These are phyloP conservation scores for Hyphantria cunea DNA, from an alignment of 1,140 invertebrate genomes.

Conservation along the genomic window DNA sequence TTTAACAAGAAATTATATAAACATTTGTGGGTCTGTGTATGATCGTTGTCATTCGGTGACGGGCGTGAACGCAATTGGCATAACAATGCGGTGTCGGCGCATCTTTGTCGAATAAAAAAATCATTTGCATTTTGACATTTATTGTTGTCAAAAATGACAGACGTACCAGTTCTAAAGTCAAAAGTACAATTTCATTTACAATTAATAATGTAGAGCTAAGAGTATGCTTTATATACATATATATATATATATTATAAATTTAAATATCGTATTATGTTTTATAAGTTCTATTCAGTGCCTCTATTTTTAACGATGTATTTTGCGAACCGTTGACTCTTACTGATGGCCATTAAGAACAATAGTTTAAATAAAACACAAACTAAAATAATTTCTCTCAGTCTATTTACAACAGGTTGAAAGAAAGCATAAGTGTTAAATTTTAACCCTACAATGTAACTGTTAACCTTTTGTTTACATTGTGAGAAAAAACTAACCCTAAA, in stretches of 20 bases:
- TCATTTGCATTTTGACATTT: conserved; percentile 48
- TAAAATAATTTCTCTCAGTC: background rate
- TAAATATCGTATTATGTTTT: conserved; percentile 20
- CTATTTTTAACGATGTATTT: too few relatives aligned
- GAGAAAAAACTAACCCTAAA: conserved; percentile 58
- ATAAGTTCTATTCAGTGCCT: background rate
- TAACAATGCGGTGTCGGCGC: conserved; percentile 49
- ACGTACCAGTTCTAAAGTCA: conserved; percentile 20
- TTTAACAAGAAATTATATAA: conserved; percentile 11
- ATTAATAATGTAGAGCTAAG: too few relatives aligned
- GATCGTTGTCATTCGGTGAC: conserved; percentile 42
- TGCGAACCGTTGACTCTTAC: too few relatives aligned
- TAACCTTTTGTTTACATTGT: conserved; percentile 58
- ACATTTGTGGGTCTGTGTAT: conserved; percentile 30
- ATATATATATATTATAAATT: too few relatives aligned
- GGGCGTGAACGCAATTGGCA: conserved; percentile 36
- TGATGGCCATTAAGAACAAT: too few relatives aligned
- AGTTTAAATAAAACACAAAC: background rate
- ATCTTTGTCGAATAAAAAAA: conserved; percentile 46
- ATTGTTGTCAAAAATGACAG: conserved; percentile 36
- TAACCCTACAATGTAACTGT: conserved; percentile 22
- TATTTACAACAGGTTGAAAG: conserved; percentile 1
- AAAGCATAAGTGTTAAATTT: conserved; percentile 10
- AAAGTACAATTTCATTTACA: too few relatives aligned
- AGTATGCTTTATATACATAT: too few relatives aligned